Conservation (phyloP, 35 echinoderm and acorn worm genomes). For the Ophioderma brevispina region DNA sequence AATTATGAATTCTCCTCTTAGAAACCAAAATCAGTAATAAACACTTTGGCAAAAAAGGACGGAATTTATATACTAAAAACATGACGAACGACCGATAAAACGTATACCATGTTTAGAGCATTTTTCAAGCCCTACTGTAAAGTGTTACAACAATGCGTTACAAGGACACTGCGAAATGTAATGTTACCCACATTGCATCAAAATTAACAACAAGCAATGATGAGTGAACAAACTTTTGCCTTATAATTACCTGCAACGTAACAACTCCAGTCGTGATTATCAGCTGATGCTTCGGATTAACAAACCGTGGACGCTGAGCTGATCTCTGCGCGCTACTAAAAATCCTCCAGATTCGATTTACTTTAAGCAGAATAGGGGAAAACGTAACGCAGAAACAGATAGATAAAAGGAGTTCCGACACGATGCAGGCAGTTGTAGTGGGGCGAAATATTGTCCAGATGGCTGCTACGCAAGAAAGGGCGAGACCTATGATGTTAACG, state of each 20-base stretch:
- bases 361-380: constrained; percentile 27
- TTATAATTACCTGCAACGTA: constrained; percentile 12
- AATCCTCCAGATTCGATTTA: constrained; percentile 28
- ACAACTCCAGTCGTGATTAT: background rate
- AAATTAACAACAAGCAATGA: too few relatives aligned
- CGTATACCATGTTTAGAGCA: too few relatives aligned
- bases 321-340: constrained; percentile 22
- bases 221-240: too few relatives aligned
- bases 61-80: too few relatives aligned
- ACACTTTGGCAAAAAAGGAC: too few relatives aligned
- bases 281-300: constrained; percentile 31
- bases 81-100: too few relatives aligned
- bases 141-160: too few relatives aligned
- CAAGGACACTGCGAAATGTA: too few relatives aligned
- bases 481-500: constrained; percentile 9
- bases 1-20: too few relatives aligned
- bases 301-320: constrained; percentile 17
- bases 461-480: background rate
- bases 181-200: too few relatives aligned
- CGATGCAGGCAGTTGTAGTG: background rate
- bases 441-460: background rate
- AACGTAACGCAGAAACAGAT: background rate
- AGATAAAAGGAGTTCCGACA: background rate
- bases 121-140: too few relatives aligned
- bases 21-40: too few relatives aligned